phyloP scores from a whole-genome alignment of 1,140 invertebrate genomes.

The Drosophila serrata region DNA sequence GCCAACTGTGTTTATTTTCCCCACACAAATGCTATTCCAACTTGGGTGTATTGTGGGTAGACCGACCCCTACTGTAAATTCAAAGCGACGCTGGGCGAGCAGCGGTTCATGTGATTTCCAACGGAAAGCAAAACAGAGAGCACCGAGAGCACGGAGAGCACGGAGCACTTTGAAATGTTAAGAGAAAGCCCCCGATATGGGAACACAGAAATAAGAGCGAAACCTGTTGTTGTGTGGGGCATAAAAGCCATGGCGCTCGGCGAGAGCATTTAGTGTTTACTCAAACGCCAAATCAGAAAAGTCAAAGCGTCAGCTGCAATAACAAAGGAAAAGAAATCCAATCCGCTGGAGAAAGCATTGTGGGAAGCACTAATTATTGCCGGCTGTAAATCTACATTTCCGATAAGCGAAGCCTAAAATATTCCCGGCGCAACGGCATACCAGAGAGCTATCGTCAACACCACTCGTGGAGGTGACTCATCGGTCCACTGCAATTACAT shows the following conservation, averaged over 20 bases:
- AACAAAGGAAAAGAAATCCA: neutral
- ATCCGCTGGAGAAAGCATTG: conserved; percentile 41
- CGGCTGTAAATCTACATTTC: conserved; percentile 7
- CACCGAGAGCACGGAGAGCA: neutral
- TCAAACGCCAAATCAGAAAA: conserved; percentile 16
- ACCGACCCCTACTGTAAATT: neutral
- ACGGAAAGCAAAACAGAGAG: conserved; percentile 9
- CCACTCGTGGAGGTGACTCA: conserved; percentile 70
- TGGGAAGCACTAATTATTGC: conserved; percentile 6
- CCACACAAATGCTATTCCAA: neutral
- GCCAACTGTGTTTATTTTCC: neutral
- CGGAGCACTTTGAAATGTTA: neutral
- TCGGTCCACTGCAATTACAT: conserved; percentile 60
- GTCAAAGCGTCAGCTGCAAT: neutral
- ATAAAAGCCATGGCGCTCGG: conserved; percentile 17
- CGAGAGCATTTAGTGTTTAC: conserved; percentile 48
- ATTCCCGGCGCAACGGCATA: conserved; percentile 59
- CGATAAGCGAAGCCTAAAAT: conserved; percentile 21
- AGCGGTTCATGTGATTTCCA: neutral
- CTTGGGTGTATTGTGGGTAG: neutral
- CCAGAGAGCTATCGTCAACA: conserved; percentile 26
- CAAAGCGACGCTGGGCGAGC: conserved; percentile 5
- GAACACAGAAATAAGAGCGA: neutral
- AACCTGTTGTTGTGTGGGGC: conserved; percentile 13
- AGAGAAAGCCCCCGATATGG: conserved; percentile 24